A percentile compares a stretch with the other conserved stretches of the same genome.
Conservation (phyloP, 1,140 invertebrate species). For the Drosophila pectinifera region DNA sequence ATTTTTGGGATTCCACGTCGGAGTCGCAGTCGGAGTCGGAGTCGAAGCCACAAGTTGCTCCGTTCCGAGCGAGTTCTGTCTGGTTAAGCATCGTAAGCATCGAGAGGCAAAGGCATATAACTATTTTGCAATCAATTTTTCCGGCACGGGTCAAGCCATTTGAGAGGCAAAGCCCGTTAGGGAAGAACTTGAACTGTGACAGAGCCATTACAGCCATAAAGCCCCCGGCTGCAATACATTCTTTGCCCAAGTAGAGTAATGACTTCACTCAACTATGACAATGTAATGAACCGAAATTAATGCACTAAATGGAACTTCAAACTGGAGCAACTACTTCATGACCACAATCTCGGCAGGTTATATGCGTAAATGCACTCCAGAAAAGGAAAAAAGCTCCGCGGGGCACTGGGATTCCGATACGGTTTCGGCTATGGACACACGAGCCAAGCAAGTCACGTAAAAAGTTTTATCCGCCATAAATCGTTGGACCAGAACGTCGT, state of each 20-base stretch:
- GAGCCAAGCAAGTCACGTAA: constrained; percentile 67
- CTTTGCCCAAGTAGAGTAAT: constrained; percentile 23
- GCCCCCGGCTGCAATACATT: constrained; percentile 25
- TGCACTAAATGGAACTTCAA: constrained; percentile 69
- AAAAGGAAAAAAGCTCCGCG: constrained; percentile 35
- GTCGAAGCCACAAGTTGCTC: constrained; percentile 39
- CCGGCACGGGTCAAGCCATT: constrained; percentile 63
- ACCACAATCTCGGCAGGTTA: constrained; percentile 17
- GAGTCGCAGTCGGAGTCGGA: constrained; percentile 13
- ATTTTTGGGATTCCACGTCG: no score
- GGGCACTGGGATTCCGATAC: constrained; percentile 7
- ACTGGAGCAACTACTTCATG: constrained; percentile 61
- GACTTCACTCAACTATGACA: constrained; percentile 66
- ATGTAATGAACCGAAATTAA: constrained; percentile 79
- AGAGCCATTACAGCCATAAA: constrained; percentile 62
- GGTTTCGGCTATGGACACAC: not conserved
- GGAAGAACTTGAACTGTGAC: constrained; percentile 63
- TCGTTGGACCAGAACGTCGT: constrained; percentile 76
- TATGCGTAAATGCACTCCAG: constrained; percentile 32
- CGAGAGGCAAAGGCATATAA: constrained; percentile 3
- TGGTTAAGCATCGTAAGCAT: constrained; percentile 71
- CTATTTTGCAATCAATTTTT: constrained; percentile 76
- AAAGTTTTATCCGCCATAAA: constrained; percentile 77
- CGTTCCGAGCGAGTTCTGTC: constrained; percentile 51
- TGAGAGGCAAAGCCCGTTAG: constrained; percentile 32